Evolutionary conservation across 2,888 invertebrate genomes (phyloP), one percentile per base, ranked within the genome.

Genomic region (Brachyptera risi): DNA sequence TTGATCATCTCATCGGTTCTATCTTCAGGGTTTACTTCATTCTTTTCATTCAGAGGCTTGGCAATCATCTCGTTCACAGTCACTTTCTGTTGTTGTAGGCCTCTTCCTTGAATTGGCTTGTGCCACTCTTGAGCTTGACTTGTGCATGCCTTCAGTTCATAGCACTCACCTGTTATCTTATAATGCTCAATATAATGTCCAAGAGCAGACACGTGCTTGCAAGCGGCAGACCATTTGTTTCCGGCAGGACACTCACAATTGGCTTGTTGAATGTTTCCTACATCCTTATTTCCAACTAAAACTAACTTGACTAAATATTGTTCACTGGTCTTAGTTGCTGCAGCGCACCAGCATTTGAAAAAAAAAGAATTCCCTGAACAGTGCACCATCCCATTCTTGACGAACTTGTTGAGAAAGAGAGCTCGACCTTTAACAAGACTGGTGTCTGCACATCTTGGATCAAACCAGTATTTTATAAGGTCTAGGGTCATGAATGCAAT

Each of bases 141-240:
- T n/a, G n/a, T n/a, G n/a, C 49, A 49, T 11, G 49, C 21, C 17
- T 5, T 3, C 3, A 44, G 21, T 44, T 44, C 44, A 13, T 19
- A 5, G 9, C 15, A 13, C 17, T 19, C 26, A 11, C 51, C 35
- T 4, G 51, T 51, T 15, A 24, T 13, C 1, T 23, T 26, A 24
- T 13, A 51, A 7, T 31, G 27, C 15, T 51, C 51, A 9, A 51
- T 3, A 13, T 9, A 31, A 26, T 51, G 26, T 5, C 17, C 3
- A 51, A 51, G 51, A 9, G 35, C 35, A 11, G 31, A 31, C 11
- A 56, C 56, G 19, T 35, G 56, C 56, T 56, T 56, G 56, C 56
- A 56, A 1, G 56, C 56, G 17, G 56, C 56, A 5, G 56, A 35
- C 56, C 31, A 35, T 9, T 23, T 37, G n/a, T 11, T 19, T 2